Conservation (phyloP, 2,113 vertebrate genomes). For the Dromiciops gliroides region DNA sequence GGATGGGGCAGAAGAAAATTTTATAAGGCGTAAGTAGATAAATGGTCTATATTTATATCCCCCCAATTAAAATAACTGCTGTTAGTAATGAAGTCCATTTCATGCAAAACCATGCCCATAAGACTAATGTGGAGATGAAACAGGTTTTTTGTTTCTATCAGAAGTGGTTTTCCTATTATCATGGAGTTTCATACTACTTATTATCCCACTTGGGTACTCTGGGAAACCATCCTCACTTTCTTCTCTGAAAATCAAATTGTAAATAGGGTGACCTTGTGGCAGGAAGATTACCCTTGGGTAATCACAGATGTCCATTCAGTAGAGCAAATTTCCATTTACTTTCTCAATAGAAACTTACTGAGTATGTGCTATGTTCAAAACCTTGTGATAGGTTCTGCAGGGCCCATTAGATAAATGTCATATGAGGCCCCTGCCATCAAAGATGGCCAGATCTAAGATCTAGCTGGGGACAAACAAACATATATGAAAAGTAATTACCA, state of each 20-base stretch:
- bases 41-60: neutral
- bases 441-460: neutral
- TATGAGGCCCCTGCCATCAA: neutral
- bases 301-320: neutral
- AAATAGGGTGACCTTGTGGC: neutral
- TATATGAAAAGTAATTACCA: neutral
- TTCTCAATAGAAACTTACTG: neutral
- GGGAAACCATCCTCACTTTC: neutral
- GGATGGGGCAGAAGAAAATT: conserved; percentile 87
- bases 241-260: neutral
- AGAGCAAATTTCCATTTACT: neutral
- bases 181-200: neutral
- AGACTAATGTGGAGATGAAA: neutral
- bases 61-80: conserved; percentile 11
- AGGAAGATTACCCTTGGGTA: neutral
- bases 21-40: conserved; percentile 87
- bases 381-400: neutral
- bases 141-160: neutral
- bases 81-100: neutral
- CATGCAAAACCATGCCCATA: neutral
- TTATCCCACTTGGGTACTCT: neutral
- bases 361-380: neutral
- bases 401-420: neutral
- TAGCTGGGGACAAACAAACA: neutral
- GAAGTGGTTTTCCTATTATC: neutral